A percentile compares a stretch with the other conserved stretches of the same genome.
Conservation (phyloP, 2,113 vertebrate genomes). For the Megaceryle maxima region DNA sequence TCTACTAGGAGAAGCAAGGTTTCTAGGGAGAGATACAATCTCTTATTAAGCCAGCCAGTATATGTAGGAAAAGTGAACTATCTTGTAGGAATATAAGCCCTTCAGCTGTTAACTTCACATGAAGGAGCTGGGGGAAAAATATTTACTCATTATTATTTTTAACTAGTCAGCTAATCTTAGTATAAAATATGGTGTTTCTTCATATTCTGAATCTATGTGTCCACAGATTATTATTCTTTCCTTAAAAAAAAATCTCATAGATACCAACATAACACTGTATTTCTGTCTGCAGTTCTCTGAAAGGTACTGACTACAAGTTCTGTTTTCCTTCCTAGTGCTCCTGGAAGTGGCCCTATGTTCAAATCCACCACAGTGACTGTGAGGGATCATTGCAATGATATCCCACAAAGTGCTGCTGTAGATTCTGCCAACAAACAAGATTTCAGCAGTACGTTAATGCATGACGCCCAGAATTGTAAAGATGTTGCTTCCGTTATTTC, state of each 20-base stretch:
- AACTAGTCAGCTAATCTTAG: not conserved
- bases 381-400: conserved; percentile 68
- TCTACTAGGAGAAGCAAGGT: not conserved
- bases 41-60: not conserved
- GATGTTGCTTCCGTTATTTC: conserved; percentile 5
- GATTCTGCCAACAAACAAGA: conserved; percentile 56
- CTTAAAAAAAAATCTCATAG: not conserved
- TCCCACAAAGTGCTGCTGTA: conserved; percentile 26
- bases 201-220: not conserved
- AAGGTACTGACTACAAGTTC: not conserved
- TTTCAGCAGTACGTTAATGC: not conserved
- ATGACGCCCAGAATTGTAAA: conserved; percentile 5
- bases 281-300: not conserved
- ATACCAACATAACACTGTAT: not conserved
- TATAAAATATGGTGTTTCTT: not conserved
- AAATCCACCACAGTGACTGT: conserved; percentile 89
- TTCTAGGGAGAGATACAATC: not conserved
- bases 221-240: not conserved
- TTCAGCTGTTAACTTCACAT: not conserved
- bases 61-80: not conserved
- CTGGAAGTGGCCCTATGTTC: conserved; percentile 90
- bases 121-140: not conserved
- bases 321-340: conserved; percentile 75
- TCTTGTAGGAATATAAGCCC: not conserved
- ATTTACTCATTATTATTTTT: not conserved